Base-by-base conservation (phyloP, 35 echinoderm and acorn worm species). In the Stichopus chloronotus region DNA sequence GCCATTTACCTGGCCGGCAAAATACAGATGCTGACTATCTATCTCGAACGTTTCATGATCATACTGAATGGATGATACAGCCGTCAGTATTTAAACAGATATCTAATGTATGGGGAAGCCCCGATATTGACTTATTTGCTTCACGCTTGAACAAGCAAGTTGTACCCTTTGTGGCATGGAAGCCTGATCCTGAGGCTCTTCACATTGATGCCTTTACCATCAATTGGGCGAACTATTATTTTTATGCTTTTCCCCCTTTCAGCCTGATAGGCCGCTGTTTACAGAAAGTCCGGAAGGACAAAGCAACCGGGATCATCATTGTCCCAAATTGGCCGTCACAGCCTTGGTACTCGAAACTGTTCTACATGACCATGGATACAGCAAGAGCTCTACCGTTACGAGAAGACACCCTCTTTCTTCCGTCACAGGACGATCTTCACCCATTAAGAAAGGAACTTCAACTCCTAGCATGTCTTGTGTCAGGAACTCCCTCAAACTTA, bases 71-170 rank as follows among this genome's bases (percentile, higher is more conserved):
- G 78, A 85, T 56, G 56, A 22, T 85, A 5, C 16, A 85, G 7
- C 24, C 22, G 30, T 17, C 20, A 13, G 53, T 78, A 22, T 91
- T 91, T 78, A 5, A 74, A 52, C 52, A 61, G 30, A 54, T 91
- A 12, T 11, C 58, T 19, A 20, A 4, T 6, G 25, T 92, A 52
- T 92, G 53, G 72, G 90, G 90, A 81, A 79, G 81, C 17, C 90
- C 76, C 54, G 76, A 81, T 53, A 92, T 92, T n/a, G 90, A 92
- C 52, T 61, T 92, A 53, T 92, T 92, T 92, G 77, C 76, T 8
- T 92, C 90, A 21, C 72, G 90, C 11, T 30, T 92, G 5, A 92
- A 81, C 10, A 92, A 92, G 56, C 54, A 56, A 92, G 59, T 81
- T 52, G 77, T 56, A 23, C 71, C 30, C 56, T 92, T 77, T 92